Conservation (phyloP, 1,140 invertebrate genomes). For the Diploscapter pachys region DNA sequence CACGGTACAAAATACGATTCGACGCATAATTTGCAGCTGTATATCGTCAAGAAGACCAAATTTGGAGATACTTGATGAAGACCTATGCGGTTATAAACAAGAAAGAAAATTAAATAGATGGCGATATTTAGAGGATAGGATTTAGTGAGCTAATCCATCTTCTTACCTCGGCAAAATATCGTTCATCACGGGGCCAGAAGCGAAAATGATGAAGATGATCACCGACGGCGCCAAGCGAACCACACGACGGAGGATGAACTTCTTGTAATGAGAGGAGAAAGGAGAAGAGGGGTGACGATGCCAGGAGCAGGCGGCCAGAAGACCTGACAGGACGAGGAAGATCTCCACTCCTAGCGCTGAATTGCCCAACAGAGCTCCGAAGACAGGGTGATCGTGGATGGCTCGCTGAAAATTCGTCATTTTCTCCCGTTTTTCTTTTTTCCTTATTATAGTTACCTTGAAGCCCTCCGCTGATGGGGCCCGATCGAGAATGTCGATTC, state of each 20-base stretch:
- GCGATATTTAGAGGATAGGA: too few species aligned
- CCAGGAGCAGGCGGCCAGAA: constrained; percentile 51
- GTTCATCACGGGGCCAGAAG: constrained; percentile 45
- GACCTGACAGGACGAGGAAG: constrained; percentile 53
- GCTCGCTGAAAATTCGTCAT: neutral
- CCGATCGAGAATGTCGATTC: constrained; percentile 52
- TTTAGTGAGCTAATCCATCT: neutral
- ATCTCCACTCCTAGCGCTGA: constrained; percentile 56
- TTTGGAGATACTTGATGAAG: too few species aligned
- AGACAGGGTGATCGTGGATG: constrained; percentile 50
- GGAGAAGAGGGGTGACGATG: constrained; percentile 24
- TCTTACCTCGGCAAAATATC: constrained; percentile 42
- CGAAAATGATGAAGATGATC: constrained; percentile 45
- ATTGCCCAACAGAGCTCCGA: constrained; percentile 55
- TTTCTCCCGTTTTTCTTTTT: neutral
- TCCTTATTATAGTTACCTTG: constrained; percentile 36
- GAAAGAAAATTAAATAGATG: too few species aligned
- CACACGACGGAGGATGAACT: constrained; percentile 44
- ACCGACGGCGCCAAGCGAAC: constrained; percentile 49
- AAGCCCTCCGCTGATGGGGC: constrained; percentile 47
- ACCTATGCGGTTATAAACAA: too few species aligned
- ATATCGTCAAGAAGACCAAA: too few species aligned
- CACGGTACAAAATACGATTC: too few species aligned
- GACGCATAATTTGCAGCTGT: too few species aligned
- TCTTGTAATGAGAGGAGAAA: constrained; percentile 40